Percentiles rank a stretch among this genome's conserved stretches.
These are phyloP conservation scores for Crenuchus spilurus DNA, from an alignment of 2,797 vertebrate species.

Conservation along the genomic window DNA sequence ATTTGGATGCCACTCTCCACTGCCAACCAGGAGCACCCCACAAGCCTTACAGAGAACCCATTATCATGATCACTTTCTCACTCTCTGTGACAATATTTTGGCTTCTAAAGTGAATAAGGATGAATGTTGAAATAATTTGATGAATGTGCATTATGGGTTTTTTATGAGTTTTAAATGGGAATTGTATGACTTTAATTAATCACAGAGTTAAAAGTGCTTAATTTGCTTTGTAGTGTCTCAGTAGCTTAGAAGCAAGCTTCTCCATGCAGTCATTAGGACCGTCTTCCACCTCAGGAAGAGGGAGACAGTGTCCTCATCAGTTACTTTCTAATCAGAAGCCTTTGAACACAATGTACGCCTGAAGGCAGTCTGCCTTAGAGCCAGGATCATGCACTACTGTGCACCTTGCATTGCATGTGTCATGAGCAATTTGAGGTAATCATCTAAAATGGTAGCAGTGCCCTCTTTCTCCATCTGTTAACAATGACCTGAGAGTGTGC, in stretches of 20 bases:
- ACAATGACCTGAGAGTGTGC: slow-evolving; percentile 19
- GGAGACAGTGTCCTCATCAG: slow-evolving; percentile 38
- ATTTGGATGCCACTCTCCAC: too few relatives aligned
- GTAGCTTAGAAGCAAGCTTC: slow-evolving; percentile 8
- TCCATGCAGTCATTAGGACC: slow-evolving; percentile 7
- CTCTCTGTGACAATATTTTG: too few relatives aligned
- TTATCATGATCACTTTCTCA: too few relatives aligned
- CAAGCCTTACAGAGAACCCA: too few relatives aligned
- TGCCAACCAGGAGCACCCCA: too few relatives aligned
- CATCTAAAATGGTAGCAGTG: slow-evolving; percentile 36
- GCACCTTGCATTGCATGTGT: slow-evolving; percentile 45
- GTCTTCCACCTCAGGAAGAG: slow-evolving; percentile 14
- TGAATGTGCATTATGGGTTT: slow-evolving; percentile 14
- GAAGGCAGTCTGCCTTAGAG: slow-evolving; percentile 31
- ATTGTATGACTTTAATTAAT: slow-evolving; percentile 33
- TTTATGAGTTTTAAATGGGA: not conserved
- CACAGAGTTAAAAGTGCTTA: slow-evolving; percentile 14
- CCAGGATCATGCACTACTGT: slow-evolving; percentile 14
- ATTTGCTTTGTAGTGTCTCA: slow-evolving; percentile 34
- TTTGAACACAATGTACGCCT: slow-evolving; percentile 43
- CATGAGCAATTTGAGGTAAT: slow-evolving; percentile 45
- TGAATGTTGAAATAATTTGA: too few relatives aligned
- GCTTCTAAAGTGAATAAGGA: too few relatives aligned
- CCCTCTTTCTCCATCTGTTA: slow-evolving; percentile 34
- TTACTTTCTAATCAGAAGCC: slow-evolving; percentile 47